Conservation (phyloP, 2,797 vertebrate genomes). For the Dicrostonyx torquatus region DNA sequence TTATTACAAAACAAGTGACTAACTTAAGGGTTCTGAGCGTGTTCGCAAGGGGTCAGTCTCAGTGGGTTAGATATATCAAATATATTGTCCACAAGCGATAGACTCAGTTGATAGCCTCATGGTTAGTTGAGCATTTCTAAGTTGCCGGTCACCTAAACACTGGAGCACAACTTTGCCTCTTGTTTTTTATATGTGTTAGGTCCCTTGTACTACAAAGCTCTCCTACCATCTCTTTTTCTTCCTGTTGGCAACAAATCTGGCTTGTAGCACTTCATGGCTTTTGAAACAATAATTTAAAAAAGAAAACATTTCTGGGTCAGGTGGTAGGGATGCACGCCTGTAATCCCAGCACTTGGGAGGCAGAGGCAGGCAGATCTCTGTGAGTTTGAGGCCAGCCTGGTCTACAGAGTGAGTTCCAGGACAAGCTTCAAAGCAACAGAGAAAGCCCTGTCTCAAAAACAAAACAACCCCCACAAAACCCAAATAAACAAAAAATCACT, state of each 20-base stretch:
- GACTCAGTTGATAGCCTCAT: background rate
- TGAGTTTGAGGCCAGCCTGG: too few species aligned
- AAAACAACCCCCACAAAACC: too few species aligned
- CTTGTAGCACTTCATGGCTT: background rate
- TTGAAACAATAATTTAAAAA: slow-evolving; percentile 11
- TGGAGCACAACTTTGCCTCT: background rate
- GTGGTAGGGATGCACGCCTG: too few species aligned
- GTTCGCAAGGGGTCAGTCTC: background rate
- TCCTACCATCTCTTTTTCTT: background rate
- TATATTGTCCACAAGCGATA: background rate
- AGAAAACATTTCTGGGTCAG: too few species aligned
- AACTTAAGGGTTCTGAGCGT: background rate
- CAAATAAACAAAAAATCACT: background rate
- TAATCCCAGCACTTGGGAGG: too few species aligned
- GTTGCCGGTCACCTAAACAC: background rate
- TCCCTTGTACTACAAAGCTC: background rate
- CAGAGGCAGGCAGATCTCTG: too few species aligned
- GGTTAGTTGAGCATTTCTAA: background rate
- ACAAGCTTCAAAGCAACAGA: too few species aligned
- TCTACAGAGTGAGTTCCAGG: too few species aligned
- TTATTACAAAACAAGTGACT: background rate
- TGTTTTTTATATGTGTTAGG: background rate
- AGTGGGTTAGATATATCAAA: background rate
- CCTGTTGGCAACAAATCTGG: background rate
- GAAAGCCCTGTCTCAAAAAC: too few species aligned